Conservation (phyloP, 1,140 invertebrate genomes). For the Pseudomyrmex sp. region DNA sequence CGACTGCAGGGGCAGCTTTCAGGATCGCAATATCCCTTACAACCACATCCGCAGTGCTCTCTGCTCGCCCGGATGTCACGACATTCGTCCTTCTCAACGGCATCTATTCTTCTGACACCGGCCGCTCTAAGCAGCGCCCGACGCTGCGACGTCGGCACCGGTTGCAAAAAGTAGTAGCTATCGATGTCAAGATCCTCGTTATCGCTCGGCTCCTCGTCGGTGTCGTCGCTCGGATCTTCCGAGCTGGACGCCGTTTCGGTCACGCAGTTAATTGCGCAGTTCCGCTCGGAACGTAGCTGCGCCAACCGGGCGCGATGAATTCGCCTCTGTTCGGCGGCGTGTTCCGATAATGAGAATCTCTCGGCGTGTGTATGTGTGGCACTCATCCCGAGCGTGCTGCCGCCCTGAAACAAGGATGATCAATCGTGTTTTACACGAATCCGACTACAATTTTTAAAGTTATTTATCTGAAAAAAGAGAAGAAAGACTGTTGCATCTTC, state of each 20-base stretch:
- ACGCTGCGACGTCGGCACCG: slow-evolving; percentile 96
- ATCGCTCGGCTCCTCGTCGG: slow-evolving; percentile 93
- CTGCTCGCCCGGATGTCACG: slow-evolving; percentile 95
- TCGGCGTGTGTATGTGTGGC: slow-evolving; percentile 92
- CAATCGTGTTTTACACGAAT: slow-evolving; percentile 25
- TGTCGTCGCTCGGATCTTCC: slow-evolving; percentile 90
- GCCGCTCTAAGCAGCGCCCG: slow-evolving; percentile 94
- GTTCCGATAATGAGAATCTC: slow-evolving; percentile 92
- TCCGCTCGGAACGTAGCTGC: slow-evolving; percentile 89
- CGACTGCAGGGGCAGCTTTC: slow-evolving; percentile 97
- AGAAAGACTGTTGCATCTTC: no score
- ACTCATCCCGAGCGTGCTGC: slow-evolving; percentile 98
- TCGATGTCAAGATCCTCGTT: slow-evolving; percentile 95
- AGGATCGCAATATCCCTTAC: slow-evolving; percentile 97
- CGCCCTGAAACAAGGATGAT: slow-evolving; percentile 88
- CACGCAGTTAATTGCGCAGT: slow-evolving; percentile 78
- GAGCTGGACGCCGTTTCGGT: slow-evolving; percentile 82
- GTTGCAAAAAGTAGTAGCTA: slow-evolving; percentile 97
- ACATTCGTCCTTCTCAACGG: slow-evolving; percentile 97
- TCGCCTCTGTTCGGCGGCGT: slow-evolving; percentile 94
- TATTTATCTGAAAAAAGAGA: no score
- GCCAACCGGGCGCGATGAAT: slow-evolving; percentile 93
- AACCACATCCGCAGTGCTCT: slow-evolving; percentile 98
- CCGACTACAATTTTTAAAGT: not conserved
- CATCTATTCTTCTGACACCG: slow-evolving; percentile 97